Conservation (phyloP, 2,113 vertebrate genomes). For the Lasiurus borealis region DNA sequence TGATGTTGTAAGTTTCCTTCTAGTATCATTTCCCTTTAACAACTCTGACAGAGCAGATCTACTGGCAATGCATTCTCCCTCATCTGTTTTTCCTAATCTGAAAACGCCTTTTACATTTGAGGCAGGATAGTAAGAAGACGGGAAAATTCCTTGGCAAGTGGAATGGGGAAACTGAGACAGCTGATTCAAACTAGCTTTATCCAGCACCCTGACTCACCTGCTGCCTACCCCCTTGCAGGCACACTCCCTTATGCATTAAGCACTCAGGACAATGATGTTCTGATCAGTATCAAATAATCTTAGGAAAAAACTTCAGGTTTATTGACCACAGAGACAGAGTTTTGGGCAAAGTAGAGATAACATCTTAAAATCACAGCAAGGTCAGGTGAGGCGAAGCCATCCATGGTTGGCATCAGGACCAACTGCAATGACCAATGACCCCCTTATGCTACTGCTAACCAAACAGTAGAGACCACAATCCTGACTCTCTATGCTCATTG, state of each 20-base stretch:
- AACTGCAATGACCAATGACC: background rate
- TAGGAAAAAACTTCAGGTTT: background rate
- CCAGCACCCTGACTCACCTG: background rate
- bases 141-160: no score
- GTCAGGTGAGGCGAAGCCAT: background rate
- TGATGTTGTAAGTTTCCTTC: conserved; percentile 15
- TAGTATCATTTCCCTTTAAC: background rate
- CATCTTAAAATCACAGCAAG: background rate
- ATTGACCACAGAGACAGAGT: background rate
- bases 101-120: conserved; percentile 21
- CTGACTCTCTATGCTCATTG: background rate
- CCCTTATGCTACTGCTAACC: background rate
- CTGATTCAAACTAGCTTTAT: no score
- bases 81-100: background rate
- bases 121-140: background rate
- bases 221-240: background rate
- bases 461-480: background rate
- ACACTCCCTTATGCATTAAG: background rate
- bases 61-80: conserved; percentile 31
- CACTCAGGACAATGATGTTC: background rate
- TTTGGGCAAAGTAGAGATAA: background rate
- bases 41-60: conserved; percentile 40
- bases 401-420: background rate
- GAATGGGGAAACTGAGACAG: no score
- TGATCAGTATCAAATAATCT: background rate